Conservation (phyloP, 2,113 vertebrate genomes). For the Microcebus griseorufus region DNA sequence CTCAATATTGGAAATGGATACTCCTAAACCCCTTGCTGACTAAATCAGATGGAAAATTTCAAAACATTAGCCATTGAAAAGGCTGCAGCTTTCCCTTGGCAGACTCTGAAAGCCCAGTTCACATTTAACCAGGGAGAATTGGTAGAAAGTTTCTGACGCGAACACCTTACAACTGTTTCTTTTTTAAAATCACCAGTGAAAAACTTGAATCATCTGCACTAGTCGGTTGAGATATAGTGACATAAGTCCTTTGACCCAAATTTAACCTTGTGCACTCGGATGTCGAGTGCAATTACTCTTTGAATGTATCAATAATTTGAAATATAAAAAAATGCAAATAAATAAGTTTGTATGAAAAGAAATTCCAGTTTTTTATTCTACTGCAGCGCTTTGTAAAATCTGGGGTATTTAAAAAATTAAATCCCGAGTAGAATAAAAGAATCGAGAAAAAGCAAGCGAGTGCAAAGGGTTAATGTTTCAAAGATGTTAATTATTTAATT, state of each 20-base stretch:
- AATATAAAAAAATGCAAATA: too few species aligned
- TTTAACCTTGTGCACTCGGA: background rate
- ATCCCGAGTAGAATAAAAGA: too few species aligned
- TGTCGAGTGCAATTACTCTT: too few species aligned
- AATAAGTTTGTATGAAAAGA: too few species aligned
- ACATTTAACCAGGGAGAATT: background rate
- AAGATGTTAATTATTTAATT: background rate
- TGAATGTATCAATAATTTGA: too few species aligned
- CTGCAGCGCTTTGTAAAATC: too few species aligned
- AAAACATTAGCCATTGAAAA: background rate
- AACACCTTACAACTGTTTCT: background rate
- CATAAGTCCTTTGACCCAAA: background rate
- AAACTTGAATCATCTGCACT: background rate
- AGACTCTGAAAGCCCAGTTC: background rate
- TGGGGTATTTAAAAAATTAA: too few species aligned
- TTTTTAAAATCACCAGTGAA: background rate
- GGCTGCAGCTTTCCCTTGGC: background rate
- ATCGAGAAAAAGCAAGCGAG: too few species aligned
- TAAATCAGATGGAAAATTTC: slow-evolving; percentile 5
- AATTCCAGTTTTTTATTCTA: too few species aligned
- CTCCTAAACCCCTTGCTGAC: background rate
- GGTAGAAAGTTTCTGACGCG: background rate
- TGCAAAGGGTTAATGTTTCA: background rate
- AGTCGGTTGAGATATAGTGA: background rate
- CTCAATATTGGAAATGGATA: background rate